A percentile compares a stretch with the other conserved stretches of the same genome.
Conservation (phyloP, 2,797 vertebrate genomes). For the Cirrhinus mrigala region DNA sequence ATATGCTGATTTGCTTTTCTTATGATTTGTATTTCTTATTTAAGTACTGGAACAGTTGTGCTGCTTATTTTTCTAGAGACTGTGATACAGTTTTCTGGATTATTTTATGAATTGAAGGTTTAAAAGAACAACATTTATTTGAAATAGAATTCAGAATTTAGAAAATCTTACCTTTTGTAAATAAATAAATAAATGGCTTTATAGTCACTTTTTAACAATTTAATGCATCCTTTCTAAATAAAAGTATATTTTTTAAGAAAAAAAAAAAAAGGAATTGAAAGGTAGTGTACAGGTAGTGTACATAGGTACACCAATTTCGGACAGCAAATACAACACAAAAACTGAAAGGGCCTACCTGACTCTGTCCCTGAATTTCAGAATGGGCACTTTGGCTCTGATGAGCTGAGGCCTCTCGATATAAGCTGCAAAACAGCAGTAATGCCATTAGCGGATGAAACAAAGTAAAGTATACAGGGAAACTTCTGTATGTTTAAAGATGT, state of each 20-base stretch:
- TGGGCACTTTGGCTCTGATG: conserved; percentile 97
- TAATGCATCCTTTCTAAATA: background rate
- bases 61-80: background rate
- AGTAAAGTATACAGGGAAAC: background rate
- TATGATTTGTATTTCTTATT: background rate
- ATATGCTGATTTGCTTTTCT: background rate
- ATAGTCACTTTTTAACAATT: background rate
- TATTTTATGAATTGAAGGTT: background rate
- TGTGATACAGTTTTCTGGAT: background rate
- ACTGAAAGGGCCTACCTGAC: conserved; percentile 82
- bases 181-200: background rate
- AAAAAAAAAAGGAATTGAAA: no score
- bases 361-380: conserved; percentile 96
- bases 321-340: background rate
- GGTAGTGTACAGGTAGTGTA: background rate
- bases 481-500: background rate
- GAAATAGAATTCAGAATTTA: background rate
- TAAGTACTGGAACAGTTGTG: background rate
- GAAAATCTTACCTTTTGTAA: background rate
- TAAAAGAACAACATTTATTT: background rate
- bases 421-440: conserved; percentile 66
- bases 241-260: background rate
- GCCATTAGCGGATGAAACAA: conserved; percentile 33
- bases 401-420: conserved; percentile 89
- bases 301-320: background rate